Evolutionary conservation across 2,888 invertebrate species (phyloP), one percentile per base, ranked within the genome.

Genomic region (Endotricha flammealis): DNA sequence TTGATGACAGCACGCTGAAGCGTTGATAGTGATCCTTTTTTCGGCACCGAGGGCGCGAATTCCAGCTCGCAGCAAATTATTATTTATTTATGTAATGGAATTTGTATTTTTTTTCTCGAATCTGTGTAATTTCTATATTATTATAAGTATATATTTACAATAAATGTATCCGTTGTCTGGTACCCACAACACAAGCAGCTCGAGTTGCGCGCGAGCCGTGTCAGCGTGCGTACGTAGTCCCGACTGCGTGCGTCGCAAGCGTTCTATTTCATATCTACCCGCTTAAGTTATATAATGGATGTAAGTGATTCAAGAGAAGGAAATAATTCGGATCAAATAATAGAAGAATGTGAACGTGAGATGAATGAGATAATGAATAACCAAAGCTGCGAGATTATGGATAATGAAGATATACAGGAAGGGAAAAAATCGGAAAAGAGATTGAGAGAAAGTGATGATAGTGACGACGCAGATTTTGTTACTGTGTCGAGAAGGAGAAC

Each of bases 401-500:
- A 30, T 20, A 30, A 2, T n/a, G 23, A 29, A 30, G 12, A 16
- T 5, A 9, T 25, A 14, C 2, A 33, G 9, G 27, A 33, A 17
- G 8, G 16, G 17, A 17, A 17, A 7, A 17, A 17, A 17, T 17
- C 5, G n/a, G 27, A 27, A 6, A 33, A 33, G 16, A 33, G 33
- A n/a, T 16, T 1, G 8, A 27, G 33, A 12, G 27, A 33, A 20
- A 27, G 33, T 20, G 33, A 20, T 4, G 33, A 28, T 8, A 33
- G 28, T 12, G 16, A 9, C n/a, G 33, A 33, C 1, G 33, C 17
- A 4, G 32, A 14, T 9, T 33, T 33, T 24, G 10, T 12, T 2
- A 27, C 27, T 2, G 33, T 33, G 1, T 2, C 6, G 2, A 1
- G 20, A 10, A 27, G 20, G 9, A 27, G 13, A 10, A 10, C 25